Percentiles rank a stretch among this genome's conserved stretches.
Conservation (phyloP, 2,888 invertebrate genomes). For the Agrotis ipsilon region DNA sequence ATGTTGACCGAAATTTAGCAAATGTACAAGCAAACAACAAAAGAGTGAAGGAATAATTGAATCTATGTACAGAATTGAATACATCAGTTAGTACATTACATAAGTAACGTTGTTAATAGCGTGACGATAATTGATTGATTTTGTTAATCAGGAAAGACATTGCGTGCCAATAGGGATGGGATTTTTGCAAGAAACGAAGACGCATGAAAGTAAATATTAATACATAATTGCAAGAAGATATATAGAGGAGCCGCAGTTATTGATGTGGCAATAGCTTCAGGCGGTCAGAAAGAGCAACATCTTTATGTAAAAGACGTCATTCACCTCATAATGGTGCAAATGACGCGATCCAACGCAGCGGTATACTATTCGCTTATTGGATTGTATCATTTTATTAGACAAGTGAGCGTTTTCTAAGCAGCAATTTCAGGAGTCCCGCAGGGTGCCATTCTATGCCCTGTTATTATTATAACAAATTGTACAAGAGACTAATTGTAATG, state of each 20-base stretch:
- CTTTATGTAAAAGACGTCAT: too few species aligned
- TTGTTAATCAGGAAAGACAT: slow-evolving; percentile 61
- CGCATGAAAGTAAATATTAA: slow-evolving; percentile 2
- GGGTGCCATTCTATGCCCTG: slow-evolving; percentile 14
- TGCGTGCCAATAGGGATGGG: slow-evolving; percentile 57
- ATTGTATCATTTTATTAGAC: neutral
- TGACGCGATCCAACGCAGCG: too few species aligned
- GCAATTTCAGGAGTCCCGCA: neutral
- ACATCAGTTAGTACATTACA: slow-evolving; percentile 36
- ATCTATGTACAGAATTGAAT: slow-evolving; percentile 8
- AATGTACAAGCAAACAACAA: slow-evolving; percentile 2
- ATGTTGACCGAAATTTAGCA: neutral
- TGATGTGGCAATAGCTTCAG: too few species aligned
- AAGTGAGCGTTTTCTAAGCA: neutral
- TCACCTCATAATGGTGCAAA: too few species aligned
- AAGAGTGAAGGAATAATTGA: slow-evolving; percentile 27
- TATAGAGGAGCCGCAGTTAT: too few species aligned
- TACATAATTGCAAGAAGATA: too few species aligned
- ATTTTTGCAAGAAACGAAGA: slow-evolving; percentile 25
- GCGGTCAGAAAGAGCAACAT: too few species aligned
- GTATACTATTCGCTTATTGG: neutral
- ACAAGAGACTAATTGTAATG: neutral
- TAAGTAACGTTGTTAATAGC: slow-evolving; percentile 59
- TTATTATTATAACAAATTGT: neutral
- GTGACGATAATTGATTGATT: slow-evolving; percentile 56